Conservation (phyloP, 2,797 vertebrate genomes). For the Anomalospiza imberbis region DNA sequence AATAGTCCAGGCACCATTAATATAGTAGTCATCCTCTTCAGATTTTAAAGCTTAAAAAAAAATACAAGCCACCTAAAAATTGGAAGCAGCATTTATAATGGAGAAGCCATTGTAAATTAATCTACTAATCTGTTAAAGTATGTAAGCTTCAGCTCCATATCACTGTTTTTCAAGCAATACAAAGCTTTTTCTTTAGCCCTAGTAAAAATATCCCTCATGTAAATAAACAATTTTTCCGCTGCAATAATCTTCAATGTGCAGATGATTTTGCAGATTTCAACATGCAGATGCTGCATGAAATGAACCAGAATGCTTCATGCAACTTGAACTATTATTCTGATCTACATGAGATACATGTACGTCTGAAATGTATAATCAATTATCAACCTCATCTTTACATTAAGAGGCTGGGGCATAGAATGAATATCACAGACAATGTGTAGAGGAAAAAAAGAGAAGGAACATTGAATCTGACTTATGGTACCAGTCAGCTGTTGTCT, state of each 20-base stretch:
- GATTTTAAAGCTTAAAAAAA: slow-evolving; percentile 90
- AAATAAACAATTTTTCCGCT: neutral
- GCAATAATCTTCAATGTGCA: neutral
- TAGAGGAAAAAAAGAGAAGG: neutral
- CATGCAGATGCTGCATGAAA: neutral
- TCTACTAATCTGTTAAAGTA: neutral
- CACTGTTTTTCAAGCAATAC: neutral
- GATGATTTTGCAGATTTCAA: neutral
- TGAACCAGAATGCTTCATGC: neutral
- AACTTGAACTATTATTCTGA: neutral
- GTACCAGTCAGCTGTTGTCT: neutral
- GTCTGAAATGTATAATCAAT: neutral
- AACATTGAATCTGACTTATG: neutral
- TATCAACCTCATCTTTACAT: neutral
- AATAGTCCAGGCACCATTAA: slow-evolving; percentile 99
- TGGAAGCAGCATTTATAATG: slow-evolving; percentile 61
- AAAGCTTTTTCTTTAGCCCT: neutral
- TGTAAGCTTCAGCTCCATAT: neutral
- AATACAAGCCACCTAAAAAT: slow-evolving; percentile 66
- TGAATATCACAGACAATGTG: neutral
- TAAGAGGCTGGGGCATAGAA: neutral
- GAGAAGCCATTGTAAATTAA: slow-evolving; percentile 31
- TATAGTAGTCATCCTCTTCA: slow-evolving; percentile 94
- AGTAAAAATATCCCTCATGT: neutral
- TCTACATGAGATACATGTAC: neutral